Base-by-base conservation (phyloP, 2,113 vertebrate species). In the Prinia subflava region DNA sequence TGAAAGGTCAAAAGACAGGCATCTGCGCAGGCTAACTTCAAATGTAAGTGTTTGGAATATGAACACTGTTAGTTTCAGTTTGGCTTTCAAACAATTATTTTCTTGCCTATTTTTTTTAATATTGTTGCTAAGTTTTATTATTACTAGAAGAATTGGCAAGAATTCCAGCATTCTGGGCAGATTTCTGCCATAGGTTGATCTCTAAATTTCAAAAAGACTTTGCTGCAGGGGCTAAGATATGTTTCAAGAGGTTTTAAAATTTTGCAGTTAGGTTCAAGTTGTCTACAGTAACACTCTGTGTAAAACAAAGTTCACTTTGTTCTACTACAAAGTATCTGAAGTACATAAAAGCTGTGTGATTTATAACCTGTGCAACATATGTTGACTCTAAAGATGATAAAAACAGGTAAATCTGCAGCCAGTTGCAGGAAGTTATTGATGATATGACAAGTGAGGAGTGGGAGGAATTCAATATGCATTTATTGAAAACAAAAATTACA, bases 351-450 rank as follows among this genome's bases (percentile, higher is more conserved):
- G 52, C 60, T 68, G 22, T 41, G 52, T 92, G 68, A 87, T 87
- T 83, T 95, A 86, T 70, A 90, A 70, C 42, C 62, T 87, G 0
- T 90, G 76, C 71, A 92, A 67, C 52, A 93, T 83, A 71, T 89
- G 64, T 90, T 93, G 79, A 88, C 76, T 68, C 41, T 90, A 60
- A 95, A 96, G 80, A 90, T 93, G 52, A 64, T 81, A 86, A 83
- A 88, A 94, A 49, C 59, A 83, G 87, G 87, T 92, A 94, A 89
- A 88, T 90, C 68, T 81, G n/a, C 56, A 78, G 73, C 56, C 89
- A 94, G 62, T 84, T 96, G 56, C 83, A 81, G 85, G 85, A 90
- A 92, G 64, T 95, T 96, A 89, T 83, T 95, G 92, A 92, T 78
- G 76, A 62, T 89, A 63, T 78, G 71, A 77, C 71, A 94, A 20